These are phyloP conservation scores for Sarcophaga carnaria DNA, from an alignment of 2,888 invertebrate species.

Conservation along the genomic window DNA sequence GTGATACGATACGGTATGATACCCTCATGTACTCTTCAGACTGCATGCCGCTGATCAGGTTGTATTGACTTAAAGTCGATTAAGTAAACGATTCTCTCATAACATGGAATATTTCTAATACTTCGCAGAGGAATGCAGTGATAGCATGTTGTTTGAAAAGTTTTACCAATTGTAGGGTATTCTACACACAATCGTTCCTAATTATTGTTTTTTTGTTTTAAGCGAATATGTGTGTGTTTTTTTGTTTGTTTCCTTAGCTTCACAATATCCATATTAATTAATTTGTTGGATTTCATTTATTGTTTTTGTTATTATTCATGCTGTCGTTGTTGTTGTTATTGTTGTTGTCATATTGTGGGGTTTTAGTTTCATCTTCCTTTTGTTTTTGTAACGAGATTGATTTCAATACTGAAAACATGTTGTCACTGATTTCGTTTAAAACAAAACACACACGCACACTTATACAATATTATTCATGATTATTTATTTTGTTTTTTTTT, in stretches of 20 bases:
- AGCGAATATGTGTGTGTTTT: background rate
- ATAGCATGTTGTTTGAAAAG: background rate
- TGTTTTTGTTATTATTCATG: constrained; percentile 22
- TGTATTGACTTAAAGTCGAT: too few species aligned
- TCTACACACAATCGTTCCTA: constrained; percentile 23
- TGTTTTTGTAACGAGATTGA: constrained; percentile 49
- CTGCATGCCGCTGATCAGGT: too few species aligned
- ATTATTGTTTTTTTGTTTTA: background rate
- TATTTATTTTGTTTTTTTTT: constrained; percentile 32
- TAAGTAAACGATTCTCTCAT: too few species aligned
- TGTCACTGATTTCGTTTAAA: constrained; percentile 41
- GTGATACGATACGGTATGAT: too few species aligned
- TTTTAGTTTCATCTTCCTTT: constrained; percentile 65
- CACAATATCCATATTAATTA: constrained; percentile 62
- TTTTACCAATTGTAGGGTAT: constrained; percentile 11
- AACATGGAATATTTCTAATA: too few species aligned
- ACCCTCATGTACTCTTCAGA: too few species aligned
- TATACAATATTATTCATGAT: constrained; percentile 43
- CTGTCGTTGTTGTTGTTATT: constrained; percentile 20
- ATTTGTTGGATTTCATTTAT: constrained; percentile 29
- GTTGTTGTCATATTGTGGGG: constrained; percentile 40
- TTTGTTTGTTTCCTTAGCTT: constrained; percentile 61
- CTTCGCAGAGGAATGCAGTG: too few species aligned
- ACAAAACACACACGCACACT: background rate
- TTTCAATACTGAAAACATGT: constrained; percentile 55